phyloP scores from a whole-genome alignment of 2,888 invertebrate genomes.

The Papilio elwesi region DNA sequence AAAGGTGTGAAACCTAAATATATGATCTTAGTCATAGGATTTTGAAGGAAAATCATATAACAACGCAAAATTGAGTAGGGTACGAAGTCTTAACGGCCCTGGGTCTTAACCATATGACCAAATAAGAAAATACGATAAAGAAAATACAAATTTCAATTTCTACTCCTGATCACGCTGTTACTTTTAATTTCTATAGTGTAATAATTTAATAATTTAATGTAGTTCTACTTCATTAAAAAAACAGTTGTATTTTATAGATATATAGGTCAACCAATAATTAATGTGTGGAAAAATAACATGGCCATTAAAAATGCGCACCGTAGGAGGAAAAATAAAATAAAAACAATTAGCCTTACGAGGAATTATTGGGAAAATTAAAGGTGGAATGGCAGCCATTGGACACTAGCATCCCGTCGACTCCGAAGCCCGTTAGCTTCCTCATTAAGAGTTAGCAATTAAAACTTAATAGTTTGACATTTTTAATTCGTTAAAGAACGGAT shows the following conservation, averaged over 20 bases:
- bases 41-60: no score
- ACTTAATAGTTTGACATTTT: constrained; percentile 64
- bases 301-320: not conserved
- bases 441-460: constrained; percentile 78
- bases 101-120: no score
- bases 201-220: no score
- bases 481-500: constrained; percentile 6
- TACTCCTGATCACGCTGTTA: not conserved
- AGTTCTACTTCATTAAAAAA: not conserved
- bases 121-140: no score
- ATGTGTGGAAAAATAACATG: not conserved
- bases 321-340: constrained; percentile 4
- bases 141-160: not conserved
- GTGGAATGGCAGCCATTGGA: constrained; percentile 17
- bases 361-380: constrained; percentile 15
- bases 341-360: constrained; percentile 5
- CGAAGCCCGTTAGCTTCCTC: constrained; percentile 63
- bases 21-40: no score
- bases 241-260: not conserved
- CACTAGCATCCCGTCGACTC: constrained; percentile 48
- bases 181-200: not conserved
- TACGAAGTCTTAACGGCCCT: no score
- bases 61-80: no score
- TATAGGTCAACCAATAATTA: not conserved
- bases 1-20: no score